Conservation (phyloP, 2,113 vertebrate genomes). For the Silurus meridionalis region DNA sequence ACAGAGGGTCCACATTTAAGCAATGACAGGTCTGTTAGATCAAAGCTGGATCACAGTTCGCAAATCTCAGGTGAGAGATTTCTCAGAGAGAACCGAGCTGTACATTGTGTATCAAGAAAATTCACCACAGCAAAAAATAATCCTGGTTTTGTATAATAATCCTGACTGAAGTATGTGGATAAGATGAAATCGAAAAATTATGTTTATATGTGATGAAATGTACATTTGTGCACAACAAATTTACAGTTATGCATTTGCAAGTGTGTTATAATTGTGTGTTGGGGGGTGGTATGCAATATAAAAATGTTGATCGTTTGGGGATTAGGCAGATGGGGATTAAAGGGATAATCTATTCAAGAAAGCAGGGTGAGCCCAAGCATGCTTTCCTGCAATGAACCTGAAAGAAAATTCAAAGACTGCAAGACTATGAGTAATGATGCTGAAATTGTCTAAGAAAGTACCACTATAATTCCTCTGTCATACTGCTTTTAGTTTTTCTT, state of each 20-base stretch:
- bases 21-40: background rate
- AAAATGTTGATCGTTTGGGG: background rate
- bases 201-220: background rate
- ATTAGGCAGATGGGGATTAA: constrained; percentile 23
- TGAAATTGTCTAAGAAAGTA: background rate
- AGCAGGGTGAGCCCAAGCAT: background rate
- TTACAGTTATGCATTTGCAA: background rate
- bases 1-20: background rate
- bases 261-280: background rate
- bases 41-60: constrained; percentile 3
- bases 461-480: background rate
- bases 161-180: background rate
- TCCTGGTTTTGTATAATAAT: background rate
- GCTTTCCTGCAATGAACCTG: background rate
- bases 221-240: background rate
- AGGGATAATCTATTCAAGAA: constrained; percentile 25
- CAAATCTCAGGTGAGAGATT: background rate
- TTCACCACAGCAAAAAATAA: background rate
- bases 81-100: background rate
- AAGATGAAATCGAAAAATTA: background rate
- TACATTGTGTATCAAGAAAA: background rate
- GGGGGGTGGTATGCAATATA: constrained; percentile 24
- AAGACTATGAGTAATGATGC: background rate
- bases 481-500: background rate
- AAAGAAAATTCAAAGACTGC: background rate